Base-by-base conservation (phyloP, 2,113 vertebrate species). In the Chitala chitala region DNA sequence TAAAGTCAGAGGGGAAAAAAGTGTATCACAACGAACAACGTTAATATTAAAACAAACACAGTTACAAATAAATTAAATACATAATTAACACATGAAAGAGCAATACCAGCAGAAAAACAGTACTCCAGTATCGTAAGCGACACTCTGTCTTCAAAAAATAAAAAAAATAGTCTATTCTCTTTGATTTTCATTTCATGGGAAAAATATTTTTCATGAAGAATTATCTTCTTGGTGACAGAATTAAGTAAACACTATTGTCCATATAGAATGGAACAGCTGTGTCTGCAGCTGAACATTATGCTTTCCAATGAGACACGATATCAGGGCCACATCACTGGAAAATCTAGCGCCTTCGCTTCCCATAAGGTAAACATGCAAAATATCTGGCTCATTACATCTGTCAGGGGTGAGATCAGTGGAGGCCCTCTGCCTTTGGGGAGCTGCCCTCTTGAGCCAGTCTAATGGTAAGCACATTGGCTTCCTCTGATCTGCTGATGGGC, bases 381-480 rank as follows among this genome's bases (percentile, higher is more conserved):
- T 51, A 13, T 51, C 69, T n/a, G 48, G 42, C 59, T 71, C 61
- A 54, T 71, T 76, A 54, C 26, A 24, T 44, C 63, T 71, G 74
- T 76, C 75, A 72, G 24, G 56, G 29, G 20, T 15, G 44, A 74
- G 46, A 71, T 76, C 48, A 76, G 72, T 72, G 68, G 38, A 74
- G 51, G 29, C 51, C 53, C 46, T 74, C 61, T 29, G 46, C 50
- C 36, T 9, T 71, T 74, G 44, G 73, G 65, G 61, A 70, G 38
- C 44, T 69, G 31, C 64, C 50, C 64, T 46, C 74, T 68, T 66
- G 22, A 70, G 38, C 29, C 61, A 26, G n/a, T 7, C 56, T 74
- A 78, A 78, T 76, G 33, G 53, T 56, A 78, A 80, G 44, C 76
- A 75, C 44, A 55, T 74, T 65, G 66, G 29, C 20, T 56, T 10